Conservation (phyloP, 2,797 vertebrate genomes). For the Enteromius radiatus region DNA sequence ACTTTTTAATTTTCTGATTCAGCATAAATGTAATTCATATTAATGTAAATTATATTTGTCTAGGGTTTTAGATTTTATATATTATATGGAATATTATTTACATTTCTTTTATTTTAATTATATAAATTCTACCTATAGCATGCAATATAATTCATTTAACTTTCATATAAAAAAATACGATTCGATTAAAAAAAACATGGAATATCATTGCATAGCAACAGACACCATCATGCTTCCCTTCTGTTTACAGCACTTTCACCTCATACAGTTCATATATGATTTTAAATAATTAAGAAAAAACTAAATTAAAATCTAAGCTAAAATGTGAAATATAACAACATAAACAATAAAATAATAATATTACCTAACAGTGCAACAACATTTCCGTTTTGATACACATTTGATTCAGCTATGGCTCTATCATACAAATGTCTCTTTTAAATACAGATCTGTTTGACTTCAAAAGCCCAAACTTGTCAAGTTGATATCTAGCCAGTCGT, state of each 20-base stretch:
- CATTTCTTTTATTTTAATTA: no score
- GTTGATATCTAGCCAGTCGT: not conserved
- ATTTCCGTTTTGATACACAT: not conserved
- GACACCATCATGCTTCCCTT: not conserved
- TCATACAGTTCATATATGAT: not conserved
- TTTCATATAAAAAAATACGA: not conserved
- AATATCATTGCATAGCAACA: not conserved
- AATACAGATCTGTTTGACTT: not conserved
- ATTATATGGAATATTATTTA: no score
- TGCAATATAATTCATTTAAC: not conserved
- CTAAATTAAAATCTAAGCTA: no score
- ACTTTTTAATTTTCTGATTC: not conserved
- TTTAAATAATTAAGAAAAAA: not conserved
- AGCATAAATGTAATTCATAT: no score
- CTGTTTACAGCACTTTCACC: not conserved
- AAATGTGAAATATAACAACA: not conserved
- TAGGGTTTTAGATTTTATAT: no score
- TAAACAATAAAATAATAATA: not conserved
- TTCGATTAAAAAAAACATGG: not conserved
- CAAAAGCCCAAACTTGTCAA: slow-evolving; percentile 21
- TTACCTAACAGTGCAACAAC: not conserved
- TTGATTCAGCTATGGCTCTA: not conserved
- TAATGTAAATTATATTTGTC: not conserved
- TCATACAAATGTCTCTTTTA: not conserved
- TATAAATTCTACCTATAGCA: not conserved